These are phyloP conservation scores for Caenorhabditis brenneri DNA, from an alignment of 1,140 invertebrate species.

Conservation along the genomic window DNA sequence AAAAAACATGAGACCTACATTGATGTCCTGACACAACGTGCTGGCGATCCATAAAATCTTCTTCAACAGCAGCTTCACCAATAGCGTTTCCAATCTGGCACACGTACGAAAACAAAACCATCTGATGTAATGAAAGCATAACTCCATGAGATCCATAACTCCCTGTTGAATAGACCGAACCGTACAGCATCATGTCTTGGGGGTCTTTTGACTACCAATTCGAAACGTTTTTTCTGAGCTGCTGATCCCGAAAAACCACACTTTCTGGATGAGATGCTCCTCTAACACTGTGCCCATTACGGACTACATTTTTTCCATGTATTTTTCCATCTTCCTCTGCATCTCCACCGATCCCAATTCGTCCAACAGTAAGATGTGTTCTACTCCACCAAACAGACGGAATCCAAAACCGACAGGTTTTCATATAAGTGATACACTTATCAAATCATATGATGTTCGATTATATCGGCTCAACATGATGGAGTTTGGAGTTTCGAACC, in stretches of 20 bases:
- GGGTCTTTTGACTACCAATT: slow-evolving; percentile 60
- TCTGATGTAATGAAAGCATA: slow-evolving; percentile 88
- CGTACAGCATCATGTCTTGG: background rate
- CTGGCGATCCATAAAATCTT: no score
- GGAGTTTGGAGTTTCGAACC: slow-evolving; percentile 65
- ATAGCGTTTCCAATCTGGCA: no score
- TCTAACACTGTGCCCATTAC: slow-evolving; percentile 82
- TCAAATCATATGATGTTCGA: slow-evolving; percentile 77
- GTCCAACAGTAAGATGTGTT: slow-evolving; percentile 83
- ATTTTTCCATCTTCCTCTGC: slow-evolving; percentile 86
- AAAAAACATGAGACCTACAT: no score
- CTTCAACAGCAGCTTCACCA: no score
- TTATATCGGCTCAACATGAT: slow-evolving; percentile 57
- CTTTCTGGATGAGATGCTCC: slow-evolving; percentile 87
- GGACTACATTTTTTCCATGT: slow-evolving; percentile 84
- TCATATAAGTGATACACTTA: slow-evolving; percentile 81
- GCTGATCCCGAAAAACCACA: slow-evolving; percentile 84
- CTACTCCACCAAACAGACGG: slow-evolving; percentile 94
- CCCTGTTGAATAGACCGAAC: slow-evolving; percentile 61
- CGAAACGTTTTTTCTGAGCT: slow-evolving; percentile 71
- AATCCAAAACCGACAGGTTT: slow-evolving; percentile 87
- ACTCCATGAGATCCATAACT: slow-evolving; percentile 75
- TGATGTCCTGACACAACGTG: no score
- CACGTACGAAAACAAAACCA: slow-evolving; percentile 98
- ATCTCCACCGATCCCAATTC: slow-evolving; percentile 89